Base-by-base conservation (phyloP, 2,888 invertebrate genomes). In the Microplitis deprimator region DNA sequence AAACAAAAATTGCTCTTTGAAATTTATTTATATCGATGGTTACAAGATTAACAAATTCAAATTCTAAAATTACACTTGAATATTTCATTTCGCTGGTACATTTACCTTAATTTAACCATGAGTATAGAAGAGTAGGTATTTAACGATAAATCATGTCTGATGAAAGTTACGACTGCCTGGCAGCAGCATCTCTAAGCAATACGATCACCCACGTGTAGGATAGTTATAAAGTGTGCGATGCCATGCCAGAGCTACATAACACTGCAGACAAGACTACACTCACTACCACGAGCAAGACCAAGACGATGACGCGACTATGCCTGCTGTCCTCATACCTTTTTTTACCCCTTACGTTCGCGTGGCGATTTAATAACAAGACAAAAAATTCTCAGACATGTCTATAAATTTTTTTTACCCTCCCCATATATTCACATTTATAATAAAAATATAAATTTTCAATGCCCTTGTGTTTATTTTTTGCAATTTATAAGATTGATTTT, bases 101-200 rank as follows among this genome's bases (percentile, higher is more conserved):
- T 50, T 61, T 61, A 39, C 7, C 61, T 72, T 72, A 38, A 39
- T 50, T 50, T 62, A 72, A 72, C 60, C n/a, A 17, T 1, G 20
- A 62, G 20, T 17, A 62, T 62, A 62, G 20, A 62, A 62, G 20
- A 16, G 20, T 17, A 62, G 16, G 20, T 70, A 40, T 61, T 61
- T 70, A n/a, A 71, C n/a, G 13, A 39, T 76, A 76, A 73, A 76
- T 71, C 72, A 73, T 60, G 65, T 64, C 67, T 38, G 64, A 38
- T 38, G 65, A 73, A 73, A 73, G 41, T 50, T 60, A 76, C 59
- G 8, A 38, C 62, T 64, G 65, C 16, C 68, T 38, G 62, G 70
- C 62, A 29, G 50, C 68, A 69, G 40, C n/a, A 70, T 60, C 41
- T 16, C 20, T 29, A 16, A 17, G 17, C 40, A 17, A 16, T 7